Evolutionary conservation across 2,797 vertebrate species (phyloP).

Genomic region (Tokudaia muenninki): DNA sequence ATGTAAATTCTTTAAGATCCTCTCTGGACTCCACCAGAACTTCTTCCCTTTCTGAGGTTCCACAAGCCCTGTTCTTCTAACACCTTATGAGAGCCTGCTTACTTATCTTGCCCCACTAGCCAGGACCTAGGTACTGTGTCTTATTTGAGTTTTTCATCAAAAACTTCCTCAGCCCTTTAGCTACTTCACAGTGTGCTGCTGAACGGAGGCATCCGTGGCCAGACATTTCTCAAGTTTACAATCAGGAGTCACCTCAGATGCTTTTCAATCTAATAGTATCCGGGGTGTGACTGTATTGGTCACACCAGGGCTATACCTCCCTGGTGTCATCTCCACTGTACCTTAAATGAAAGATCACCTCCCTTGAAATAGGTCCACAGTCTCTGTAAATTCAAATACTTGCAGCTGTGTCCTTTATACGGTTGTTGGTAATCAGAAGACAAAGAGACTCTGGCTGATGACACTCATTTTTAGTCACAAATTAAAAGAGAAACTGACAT

Average conservation of each 20-base stretch:
- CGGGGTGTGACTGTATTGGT: background rate
- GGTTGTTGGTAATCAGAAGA: conserved; percentile 67
- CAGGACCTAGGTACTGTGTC: background rate
- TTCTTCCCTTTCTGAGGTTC: background rate
- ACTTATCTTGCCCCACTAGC: background rate
- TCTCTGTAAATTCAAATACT: conserved; percentile 74
- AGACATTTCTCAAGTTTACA: background rate
- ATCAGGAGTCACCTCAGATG: background rate
- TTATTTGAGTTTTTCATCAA: background rate
- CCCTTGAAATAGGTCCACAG: conserved; percentile 34
- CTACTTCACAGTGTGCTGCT: background rate
- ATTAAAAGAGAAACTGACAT: conserved; percentile 72
- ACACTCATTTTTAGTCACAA: conserved; percentile 68
- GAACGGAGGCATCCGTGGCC: background rate
- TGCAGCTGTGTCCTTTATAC: conserved; percentile 54
- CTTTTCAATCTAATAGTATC: background rate
- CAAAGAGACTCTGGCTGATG: conserved; percentile 53
- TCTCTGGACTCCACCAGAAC: background rate
- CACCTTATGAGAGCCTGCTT: background rate
- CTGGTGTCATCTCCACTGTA: background rate
- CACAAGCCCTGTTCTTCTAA: background rate
- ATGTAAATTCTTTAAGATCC: background rate
- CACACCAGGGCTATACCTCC: background rate
- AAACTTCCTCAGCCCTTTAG: background rate
- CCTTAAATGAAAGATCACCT: background rate